These are phyloP conservation scores for Hippoglossus stenolepis DNA, from an alignment of 2,113 vertebrate genomes.

Conservation along the genomic window DNA sequence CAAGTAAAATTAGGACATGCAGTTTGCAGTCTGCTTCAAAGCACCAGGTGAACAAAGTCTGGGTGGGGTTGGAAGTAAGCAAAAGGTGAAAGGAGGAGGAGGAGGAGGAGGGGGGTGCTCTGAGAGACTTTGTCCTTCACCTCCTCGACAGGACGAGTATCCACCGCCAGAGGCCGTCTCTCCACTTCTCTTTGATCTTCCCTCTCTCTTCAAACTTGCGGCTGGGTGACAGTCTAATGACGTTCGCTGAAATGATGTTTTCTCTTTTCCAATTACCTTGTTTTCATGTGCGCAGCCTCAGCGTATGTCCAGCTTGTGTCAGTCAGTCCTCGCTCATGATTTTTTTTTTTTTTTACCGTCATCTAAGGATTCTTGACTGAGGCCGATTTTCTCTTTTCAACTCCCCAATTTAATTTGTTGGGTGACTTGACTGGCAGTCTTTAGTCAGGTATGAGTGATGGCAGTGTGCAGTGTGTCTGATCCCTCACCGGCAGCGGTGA, in stretches of 20 bases:
- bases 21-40: constrained; percentile 75
- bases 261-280: constrained; percentile 11
- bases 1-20: constrained; percentile 72
- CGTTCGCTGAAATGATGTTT: constrained; percentile 49
- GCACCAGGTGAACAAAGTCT: constrained; percentile 60
- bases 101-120: constrained; percentile 9
- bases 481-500: not conserved
- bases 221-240: constrained; percentile 74
- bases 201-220: constrained; percentile 49
- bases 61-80: constrained; percentile 43
- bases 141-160: constrained; percentile 55
- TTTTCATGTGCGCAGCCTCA: constrained; percentile 55
- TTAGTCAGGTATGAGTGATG: not conserved
- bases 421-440: not conserved
- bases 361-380: not conserved
- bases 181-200: constrained; percentile 69
- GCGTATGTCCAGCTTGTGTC: constrained; percentile 2
- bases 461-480: not conserved
- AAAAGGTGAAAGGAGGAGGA: constrained; percentile 17
- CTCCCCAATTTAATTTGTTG: not conserved
- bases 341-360: not conserved
- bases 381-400: not conserved
- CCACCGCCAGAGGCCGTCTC: constrained; percentile 69
- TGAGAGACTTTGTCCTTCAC: constrained; percentile 75
- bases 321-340: not conserved